Base-by-base conservation (phyloP, 1,140 invertebrate species). In the Mycetomoellerius zeteki region DNA sequence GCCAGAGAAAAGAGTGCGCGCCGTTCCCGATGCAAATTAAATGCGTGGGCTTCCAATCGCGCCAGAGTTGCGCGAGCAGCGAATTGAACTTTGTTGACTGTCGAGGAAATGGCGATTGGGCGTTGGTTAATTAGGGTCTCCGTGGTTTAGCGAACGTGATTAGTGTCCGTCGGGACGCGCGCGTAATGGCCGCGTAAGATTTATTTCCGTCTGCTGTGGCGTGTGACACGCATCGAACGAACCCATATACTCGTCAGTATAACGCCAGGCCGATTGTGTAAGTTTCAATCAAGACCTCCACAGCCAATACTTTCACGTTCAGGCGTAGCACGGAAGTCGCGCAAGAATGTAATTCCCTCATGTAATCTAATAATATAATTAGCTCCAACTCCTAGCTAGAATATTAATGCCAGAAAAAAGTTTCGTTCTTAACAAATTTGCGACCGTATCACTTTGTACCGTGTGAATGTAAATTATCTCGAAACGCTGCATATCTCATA, bases 1-100 rank as follows among this genome's bases (percentile, higher is more conserved):
- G 80, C 16, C 8, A 58, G 69, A 65, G 82, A 89, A 91, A 77
- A 33, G 75, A 88, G 75, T 89, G 89, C 87, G 87, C 80, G 75
- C 82, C 88, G 72, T 89, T 80, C 69, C 60, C 43, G 77, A 91
- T 91, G 90, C 88, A 88, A 91, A 91, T 91, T 76, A 91, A 91
- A 88, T 76, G 85, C 76, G 82, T 89, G 86, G 90, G 85, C 64
- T 72, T 50, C 24, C 58, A 82, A 73, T 88, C 80, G 87, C 73
- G 86, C 21, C 33, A 47, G 78, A 47, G 76, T 58, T 82, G 37
- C 43, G 56, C 65, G 77, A 50, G 67, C 37, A 67, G 47, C 58
- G 72, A 78, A 85, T 87, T 64, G 54, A 73, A 81, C 80, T 80
- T 56, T 81, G 86, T 89, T 65, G 27, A 72, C 24, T 50, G 65